Conservation (phyloP, 1,140 invertebrate genomes). For the Periplaneta americana region DNA sequence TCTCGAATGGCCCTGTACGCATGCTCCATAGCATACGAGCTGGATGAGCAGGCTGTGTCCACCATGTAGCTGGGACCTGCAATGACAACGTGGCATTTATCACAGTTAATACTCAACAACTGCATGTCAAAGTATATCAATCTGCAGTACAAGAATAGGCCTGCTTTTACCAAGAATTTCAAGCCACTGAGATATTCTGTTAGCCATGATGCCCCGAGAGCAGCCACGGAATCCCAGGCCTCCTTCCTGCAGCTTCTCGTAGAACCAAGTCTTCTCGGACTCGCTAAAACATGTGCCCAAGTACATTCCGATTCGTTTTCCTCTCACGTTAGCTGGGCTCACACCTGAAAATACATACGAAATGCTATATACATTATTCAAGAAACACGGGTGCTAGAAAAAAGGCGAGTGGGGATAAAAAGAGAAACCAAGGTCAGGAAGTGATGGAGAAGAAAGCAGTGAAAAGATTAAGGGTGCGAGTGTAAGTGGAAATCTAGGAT, state of each 20-base stretch:
- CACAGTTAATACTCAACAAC: no score
- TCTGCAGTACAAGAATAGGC: no score
- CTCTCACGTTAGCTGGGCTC: constrained; percentile 53
- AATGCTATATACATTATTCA: no score
- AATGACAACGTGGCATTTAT: no score
- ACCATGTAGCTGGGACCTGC: constrained; percentile 24
- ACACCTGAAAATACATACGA: no score
- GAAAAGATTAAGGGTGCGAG: no score
- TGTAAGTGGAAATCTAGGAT: no score
- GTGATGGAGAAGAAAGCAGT: no score
- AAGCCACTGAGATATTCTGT: constrained; percentile 75
- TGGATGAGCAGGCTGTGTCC: constrained; percentile 23
- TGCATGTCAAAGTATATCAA: no score
- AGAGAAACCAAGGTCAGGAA: no score
- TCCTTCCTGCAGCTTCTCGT: constrained; percentile 47
- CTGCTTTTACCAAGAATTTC: constrained; percentile 54
- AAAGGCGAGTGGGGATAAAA: no score
- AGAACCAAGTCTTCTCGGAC: constrained; percentile 62
- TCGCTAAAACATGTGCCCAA: constrained; percentile 77
- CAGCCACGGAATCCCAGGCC: constrained; percentile 71
- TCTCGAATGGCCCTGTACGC: constrained; percentile 30
- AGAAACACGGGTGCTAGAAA: no score
- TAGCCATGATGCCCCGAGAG: constrained; percentile 85
- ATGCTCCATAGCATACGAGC: constrained; percentile 18
- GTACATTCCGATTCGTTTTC: constrained; percentile 74